Evolutionary conservation across 1,140 invertebrate species (phyloP), one percentile per base, ranked within the genome.

Genomic region (Eriosoma lanigerum): DNA sequence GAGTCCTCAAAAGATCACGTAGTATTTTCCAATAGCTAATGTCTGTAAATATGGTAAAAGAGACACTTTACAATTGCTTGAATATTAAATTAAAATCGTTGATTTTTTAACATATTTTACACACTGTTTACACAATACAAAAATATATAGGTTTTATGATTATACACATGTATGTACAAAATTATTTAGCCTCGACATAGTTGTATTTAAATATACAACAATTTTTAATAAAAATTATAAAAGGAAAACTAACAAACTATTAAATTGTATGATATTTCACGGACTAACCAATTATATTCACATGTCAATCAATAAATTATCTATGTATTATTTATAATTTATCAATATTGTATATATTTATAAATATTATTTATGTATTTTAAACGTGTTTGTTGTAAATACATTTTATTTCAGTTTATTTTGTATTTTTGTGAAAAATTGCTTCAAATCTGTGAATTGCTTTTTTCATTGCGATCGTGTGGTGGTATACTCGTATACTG

Each of bases 281-380:
- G 66, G 66, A 48, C 21, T 68, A 48, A 48, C 64, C n/a, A 68
- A 68, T 68, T 68, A 24, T 68, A 13, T n/a, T 46, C 9, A 68
- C n/a, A 13, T 24, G 13, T 21, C 38, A 21, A 24, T 5, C 21
- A 21, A 68, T n/a, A 24, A 24, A 26, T 48, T 68, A 26, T 68
- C 26, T 48, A 46, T 68, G 24, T 48, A 46, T 26, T 48, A 48
- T 48, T 26, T 48, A 68, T 60, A 15, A 29, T 29, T 6, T 1
- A 60, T 38, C 8, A 4, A 4, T 48, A 48, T 48, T 48, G 44
- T 26, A 68, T n/a, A 68, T 48, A 26, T 26, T 1, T 13, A 48
- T 26, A 19, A 6, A 62, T 32, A 1, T 24, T 48, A 48, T 26
- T 58, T 58, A 58, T 68, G 19, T 17, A 48, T 48, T 46, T 26